Evolutionary conservation across 2,888 invertebrate species (phyloP).

Genomic region (Drosophila robusta): DNA sequence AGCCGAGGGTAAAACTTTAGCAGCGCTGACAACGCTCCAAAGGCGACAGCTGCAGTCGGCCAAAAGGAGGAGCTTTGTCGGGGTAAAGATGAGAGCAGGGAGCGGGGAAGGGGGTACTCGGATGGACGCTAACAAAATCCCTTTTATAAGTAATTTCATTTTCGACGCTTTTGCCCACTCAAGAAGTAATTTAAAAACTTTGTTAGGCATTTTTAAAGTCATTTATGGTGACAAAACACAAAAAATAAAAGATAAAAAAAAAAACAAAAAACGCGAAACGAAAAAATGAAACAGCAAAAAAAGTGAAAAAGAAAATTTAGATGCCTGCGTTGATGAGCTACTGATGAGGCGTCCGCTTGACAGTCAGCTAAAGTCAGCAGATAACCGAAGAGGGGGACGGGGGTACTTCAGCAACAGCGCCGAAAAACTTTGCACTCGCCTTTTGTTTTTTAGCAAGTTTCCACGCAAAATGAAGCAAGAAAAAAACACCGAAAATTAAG

Average conservation of each 20-base stretch:
- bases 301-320: slow-evolving; percentile 39
- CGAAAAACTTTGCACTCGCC: slow-evolving; percentile 56
- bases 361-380: slow-evolving; percentile 8
- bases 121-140: slow-evolving; percentile 59
- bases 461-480: slow-evolving; percentile 9
- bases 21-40: slow-evolving; percentile 25
- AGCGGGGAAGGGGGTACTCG: neutral
- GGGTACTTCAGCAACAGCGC: slow-evolving; percentile 20
- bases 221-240: slow-evolving; percentile 59
- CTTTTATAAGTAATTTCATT: slow-evolving; percentile 75
- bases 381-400: neutral
- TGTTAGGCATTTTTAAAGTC: slow-evolving; percentile 78
- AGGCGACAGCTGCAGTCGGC: slow-evolving; percentile 53
- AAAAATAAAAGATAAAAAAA: slow-evolving; percentile 27
- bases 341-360: slow-evolving; percentile 62
- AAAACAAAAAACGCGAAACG: slow-evolving; percentile 11
- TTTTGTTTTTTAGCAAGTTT: slow-evolving; percentile 54
- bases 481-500: neutral
- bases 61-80: neutral
- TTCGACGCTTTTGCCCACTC: slow-evolving; percentile 57
- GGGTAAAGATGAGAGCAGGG: too few species aligned
- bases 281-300: slow-evolving; percentile 31
- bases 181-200: slow-evolving; percentile 79
- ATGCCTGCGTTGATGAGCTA: slow-evolving; percentile 71
- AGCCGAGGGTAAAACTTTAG: slow-evolving; percentile 56